Evolutionary conservation across 2,797 vertebrate genomes (phyloP).

Genomic region (Holocentrus rufus): DNA sequence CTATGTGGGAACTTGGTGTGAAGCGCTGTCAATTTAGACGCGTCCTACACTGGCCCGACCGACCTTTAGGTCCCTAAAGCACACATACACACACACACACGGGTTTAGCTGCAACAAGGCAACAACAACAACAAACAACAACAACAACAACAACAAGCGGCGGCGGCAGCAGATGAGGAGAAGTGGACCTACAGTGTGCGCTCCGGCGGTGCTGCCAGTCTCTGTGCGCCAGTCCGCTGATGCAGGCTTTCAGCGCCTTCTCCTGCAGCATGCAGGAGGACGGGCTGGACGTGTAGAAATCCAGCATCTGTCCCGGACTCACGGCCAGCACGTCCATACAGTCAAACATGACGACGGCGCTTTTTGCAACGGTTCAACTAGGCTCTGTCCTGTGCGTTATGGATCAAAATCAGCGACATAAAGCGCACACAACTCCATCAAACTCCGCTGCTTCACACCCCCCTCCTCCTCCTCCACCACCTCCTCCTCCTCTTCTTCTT

Average conservation of each 20-base stretch:
- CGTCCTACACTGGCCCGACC: background rate
- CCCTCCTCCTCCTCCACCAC: slow-evolving; percentile 23
- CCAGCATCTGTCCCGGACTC: slow-evolving; percentile 98
- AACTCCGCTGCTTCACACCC: slow-evolving; percentile 84
- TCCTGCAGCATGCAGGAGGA: slow-evolving; percentile 98
- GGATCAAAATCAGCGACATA: slow-evolving; percentile 84
- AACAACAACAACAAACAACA: no score
- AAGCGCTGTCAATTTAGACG: no score
- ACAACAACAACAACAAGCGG: background rate
- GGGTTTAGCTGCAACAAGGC: background rate
- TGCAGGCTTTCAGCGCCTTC: slow-evolving; percentile 97
- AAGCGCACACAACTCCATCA: slow-evolving; percentile 95
- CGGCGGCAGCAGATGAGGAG: slow-evolving; percentile 37
- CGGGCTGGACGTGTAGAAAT: slow-evolving; percentile 96
- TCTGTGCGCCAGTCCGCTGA: slow-evolving; percentile 95
- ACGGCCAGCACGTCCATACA: slow-evolving; percentile 98
- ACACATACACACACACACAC: background rate
- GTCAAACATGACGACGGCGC: slow-evolving; percentile 94
- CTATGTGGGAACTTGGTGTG: slow-evolving; percentile 30
- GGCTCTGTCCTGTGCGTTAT: slow-evolving; percentile 52
- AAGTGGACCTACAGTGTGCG: slow-evolving; percentile 95
- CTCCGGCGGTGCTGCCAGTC: slow-evolving; percentile 96
- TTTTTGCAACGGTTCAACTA: slow-evolving; percentile 72
- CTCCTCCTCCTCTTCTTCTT: slow-evolving; percentile 16
- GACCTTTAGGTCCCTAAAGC: no score